Evolutionary conservation across 2,113 vertebrate genomes (phyloP), one percentile per base, ranked within the genome.

Genomic region (Daphoenositta chrysoptera): DNA sequence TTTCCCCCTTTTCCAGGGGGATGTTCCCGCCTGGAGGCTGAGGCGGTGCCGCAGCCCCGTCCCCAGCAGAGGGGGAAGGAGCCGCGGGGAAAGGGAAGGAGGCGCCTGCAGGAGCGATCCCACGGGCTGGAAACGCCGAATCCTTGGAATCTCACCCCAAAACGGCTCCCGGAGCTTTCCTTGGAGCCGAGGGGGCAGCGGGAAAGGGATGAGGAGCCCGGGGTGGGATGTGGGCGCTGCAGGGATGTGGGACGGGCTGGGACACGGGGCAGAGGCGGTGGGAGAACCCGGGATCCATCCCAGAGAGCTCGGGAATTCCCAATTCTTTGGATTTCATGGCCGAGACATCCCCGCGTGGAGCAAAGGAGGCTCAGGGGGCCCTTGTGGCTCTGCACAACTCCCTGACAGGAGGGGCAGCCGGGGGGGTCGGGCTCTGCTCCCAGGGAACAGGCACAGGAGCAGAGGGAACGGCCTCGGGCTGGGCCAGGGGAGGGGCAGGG

Each of bases 41-140:
- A 44, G 51, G 13, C 6, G 40, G 35, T 48, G 33, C 53, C 44
- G 2, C 48, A 54, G 39, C n/a, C 7, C 42, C 6, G 23, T 4
- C 89, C 28, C 90, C 94, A 51, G 90, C 76, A 89, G 83, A 89
- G 90, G 81, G 90, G 70, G 93, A 93, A 93, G 86, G 61, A 85
- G 93, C 58, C 68, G 68, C 68, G 65, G 54, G 40, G 40, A 66
- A 27, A 71, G 45, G 80, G n/a, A 47, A 83, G 16, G 78, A 82
- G 39, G 64, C 21, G 13, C 23, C 45, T 6, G 45, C 50, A 31
- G 51, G 11, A 42, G 15, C 22, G 9, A 69, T 48, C 40, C 50
- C 31, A 26, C 39, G 27, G 3, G 12, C 35, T 15, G 40, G 24
- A 35, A 53, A 60, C 12, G 8, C 27, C 24, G 13, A 40, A 6